Conservation (phyloP, 23 tunicate genomes). For the Styela clava region DNA sequence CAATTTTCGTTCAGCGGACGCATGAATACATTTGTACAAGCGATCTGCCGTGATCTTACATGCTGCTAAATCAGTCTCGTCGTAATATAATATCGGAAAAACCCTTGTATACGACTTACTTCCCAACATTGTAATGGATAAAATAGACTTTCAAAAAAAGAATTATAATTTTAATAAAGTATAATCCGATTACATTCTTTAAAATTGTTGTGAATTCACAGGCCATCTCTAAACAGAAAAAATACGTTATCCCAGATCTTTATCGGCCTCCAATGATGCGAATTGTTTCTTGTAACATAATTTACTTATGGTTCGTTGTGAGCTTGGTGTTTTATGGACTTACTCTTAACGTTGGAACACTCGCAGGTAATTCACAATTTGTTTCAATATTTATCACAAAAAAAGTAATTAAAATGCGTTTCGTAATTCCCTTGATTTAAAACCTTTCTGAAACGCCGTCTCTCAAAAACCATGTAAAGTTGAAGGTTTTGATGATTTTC, state of each 20-base stretch:
- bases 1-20: no score
- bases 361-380: slow-evolving; percentile 65
- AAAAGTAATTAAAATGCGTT: no score
- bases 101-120: not conserved
- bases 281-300: slow-evolving; percentile 34
- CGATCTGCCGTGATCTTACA: no score
- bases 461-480: not conserved
- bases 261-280: slow-evolving; percentile 50
- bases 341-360: slow-evolving; percentile 55
- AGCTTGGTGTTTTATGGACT: slow-evolving; percentile 70
- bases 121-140: no score
- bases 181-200: no score
- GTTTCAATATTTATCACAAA: no score
- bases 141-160: no score
- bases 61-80: no score
- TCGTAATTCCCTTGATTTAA: not conserved
- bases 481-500: not conserved
- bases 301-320: slow-evolving; percentile 48
- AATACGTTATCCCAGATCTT: slow-evolving; percentile 46
- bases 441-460: not conserved
- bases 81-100: no score
- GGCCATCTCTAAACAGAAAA: not conserved
- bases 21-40: no score
- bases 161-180: no score
- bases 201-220: not conserved